phyloP scores from a whole-genome alignment of 2,888 invertebrate species.

The Caenorhabditis japonica region DNA sequence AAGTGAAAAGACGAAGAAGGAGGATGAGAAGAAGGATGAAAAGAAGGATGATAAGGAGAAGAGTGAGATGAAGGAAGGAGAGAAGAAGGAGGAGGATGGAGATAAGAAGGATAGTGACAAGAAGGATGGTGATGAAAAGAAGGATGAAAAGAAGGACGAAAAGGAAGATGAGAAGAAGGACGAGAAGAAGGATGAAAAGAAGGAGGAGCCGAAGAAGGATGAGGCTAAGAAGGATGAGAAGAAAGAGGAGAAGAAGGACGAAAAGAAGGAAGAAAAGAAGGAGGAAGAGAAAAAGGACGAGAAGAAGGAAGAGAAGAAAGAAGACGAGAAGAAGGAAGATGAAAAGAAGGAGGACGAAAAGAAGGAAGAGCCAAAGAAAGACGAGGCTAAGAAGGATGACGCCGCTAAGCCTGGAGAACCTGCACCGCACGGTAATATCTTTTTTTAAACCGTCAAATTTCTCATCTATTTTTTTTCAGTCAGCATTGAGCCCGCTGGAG shows the following conservation, averaged over 20 bases:
- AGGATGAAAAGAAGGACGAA: constrained; percentile 2
- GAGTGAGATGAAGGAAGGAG: constrained; percentile 7
- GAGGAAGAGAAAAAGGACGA: constrained; percentile 7
- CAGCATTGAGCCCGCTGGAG: constrained; percentile 13
- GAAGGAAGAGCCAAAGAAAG: constrained; percentile 14
- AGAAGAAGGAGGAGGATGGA: background rate
- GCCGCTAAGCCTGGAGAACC: constrained; percentile 14
- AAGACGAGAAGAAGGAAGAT: constrained; percentile 8
- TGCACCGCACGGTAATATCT: constrained; percentile 10
- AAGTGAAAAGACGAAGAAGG: too few relatives aligned
- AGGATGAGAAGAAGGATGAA: constrained; percentile 8
- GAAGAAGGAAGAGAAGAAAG: background rate
- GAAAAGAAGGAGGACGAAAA: constrained; percentile 5
- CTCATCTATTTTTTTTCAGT: constrained; percentile 21
- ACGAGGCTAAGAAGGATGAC: constrained; percentile 5
- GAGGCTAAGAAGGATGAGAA: constrained; percentile 4
- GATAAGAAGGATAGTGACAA: constrained; percentile 4
- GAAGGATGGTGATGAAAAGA: constrained; percentile 2
- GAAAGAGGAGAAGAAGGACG: constrained; percentile 5
- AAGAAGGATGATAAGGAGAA: constrained; percentile 11
- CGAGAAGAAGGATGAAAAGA: constrained; percentile 10
- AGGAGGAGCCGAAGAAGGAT: constrained; percentile 6
- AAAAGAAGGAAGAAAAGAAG: constrained; percentile 6
- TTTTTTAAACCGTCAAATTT: background rate
- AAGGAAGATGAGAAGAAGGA: constrained; percentile 15